phyloP scores from a whole-genome alignment of 2,888 invertebrate species.

The Argyresthia goedartella region DNA sequence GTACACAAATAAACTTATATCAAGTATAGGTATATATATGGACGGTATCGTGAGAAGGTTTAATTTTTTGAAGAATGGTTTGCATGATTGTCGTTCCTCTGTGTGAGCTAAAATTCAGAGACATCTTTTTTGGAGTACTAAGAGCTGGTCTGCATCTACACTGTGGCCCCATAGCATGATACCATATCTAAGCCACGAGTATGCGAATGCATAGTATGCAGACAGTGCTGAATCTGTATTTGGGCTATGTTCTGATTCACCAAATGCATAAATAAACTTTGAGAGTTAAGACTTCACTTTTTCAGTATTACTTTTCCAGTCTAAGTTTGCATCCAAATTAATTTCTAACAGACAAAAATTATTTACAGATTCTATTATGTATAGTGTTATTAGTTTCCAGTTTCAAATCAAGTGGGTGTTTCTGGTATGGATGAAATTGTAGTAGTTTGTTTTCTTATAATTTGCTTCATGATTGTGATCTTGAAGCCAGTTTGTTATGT shows the following conservation, averaged over 20 bases:
- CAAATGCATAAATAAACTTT: neutral
- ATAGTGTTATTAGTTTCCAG: neutral
- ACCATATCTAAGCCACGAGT: neutral
- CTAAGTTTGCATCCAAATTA: neutral
- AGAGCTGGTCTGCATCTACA: neutral
- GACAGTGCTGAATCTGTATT: neutral
- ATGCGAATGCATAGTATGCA: neutral
- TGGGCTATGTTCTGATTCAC: neutral
- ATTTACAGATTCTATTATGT: neutral
- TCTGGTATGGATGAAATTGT: too few relatives aligned
- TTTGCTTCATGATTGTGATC: neutral
- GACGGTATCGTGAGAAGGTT: neutral
- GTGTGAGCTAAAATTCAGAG: neutral
- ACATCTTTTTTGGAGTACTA: neutral
- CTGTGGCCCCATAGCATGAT: neutral
- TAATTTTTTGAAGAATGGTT: neutral
- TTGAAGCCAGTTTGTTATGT: neutral
- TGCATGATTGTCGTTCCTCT: neutral
- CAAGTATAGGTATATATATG: neutral
- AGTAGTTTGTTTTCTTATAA: neutral
- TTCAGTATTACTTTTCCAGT: neutral
- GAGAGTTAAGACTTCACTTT: neutral
- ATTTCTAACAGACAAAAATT: neutral
- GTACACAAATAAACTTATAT: neutral
- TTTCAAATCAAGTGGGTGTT: neutral